Evolutionary conservation across 35 echinoderm and acorn worm species (phyloP).

Genomic region (Heliocidaris erythrogramma): DNA sequence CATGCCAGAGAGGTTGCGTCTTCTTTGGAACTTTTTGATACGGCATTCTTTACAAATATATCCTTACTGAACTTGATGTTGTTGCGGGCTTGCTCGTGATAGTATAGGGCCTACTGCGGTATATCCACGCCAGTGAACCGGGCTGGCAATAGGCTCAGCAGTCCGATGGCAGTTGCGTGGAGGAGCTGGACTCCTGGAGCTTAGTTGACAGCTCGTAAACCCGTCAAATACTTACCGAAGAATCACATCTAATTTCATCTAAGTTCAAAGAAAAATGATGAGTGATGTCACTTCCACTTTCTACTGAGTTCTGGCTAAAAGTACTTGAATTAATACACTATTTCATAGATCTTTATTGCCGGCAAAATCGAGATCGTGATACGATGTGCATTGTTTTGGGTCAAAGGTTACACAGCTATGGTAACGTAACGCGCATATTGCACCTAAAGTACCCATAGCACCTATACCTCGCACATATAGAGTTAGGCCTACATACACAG

Average conservation of each 20-base stretch:
- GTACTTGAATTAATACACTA: background rate
- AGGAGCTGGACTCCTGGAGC: background rate
- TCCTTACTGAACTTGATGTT: too few species aligned
- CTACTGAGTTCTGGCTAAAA: background rate
- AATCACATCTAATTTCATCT: background rate
- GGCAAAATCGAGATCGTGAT: background rate
- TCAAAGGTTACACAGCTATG: slow-evolving; percentile 1
- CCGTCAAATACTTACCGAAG: background rate
- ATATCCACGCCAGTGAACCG: background rate
- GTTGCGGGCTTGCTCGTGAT: too few species aligned
- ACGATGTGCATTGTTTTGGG: background rate
- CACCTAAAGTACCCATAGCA: too few species aligned
- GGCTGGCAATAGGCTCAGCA: background rate
- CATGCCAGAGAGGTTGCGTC: slow-evolving; percentile 94
- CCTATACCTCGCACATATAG: too few species aligned
- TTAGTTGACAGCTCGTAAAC: background rate
- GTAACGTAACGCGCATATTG: background rate
- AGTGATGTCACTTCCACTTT: background rate
- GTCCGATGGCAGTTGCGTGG: background rate
- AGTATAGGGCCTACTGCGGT: background rate
- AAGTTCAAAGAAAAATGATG: background rate
- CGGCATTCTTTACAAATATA: slow-evolving; percentile 58
- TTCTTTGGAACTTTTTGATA: slow-evolving; percentile 83
- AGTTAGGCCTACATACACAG: too few species aligned
- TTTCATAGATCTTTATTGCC: background rate